Evolutionary conservation across 2,888 invertebrate genomes (phyloP), one percentile per base, ranked within the genome.

Genomic region (Alloscopus bannaensis): DNA sequence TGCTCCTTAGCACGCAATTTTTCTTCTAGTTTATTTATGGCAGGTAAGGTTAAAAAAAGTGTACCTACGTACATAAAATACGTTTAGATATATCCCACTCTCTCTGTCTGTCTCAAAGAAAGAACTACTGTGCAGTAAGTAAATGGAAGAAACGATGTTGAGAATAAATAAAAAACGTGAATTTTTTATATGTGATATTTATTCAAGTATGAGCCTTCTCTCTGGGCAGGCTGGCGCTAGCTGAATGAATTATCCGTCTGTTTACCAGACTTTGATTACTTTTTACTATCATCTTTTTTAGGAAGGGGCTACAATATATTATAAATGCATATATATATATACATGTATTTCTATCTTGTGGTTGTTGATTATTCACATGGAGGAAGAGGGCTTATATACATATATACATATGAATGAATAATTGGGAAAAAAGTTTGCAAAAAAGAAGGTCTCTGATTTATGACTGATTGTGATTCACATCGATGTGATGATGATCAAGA

Each of bases 191-290:
- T 42, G 42, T 8, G 42, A 59, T 71, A 78, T 78, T n/a, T 71
- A 78, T 78, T 71, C 71, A 60, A 64, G 47, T 66, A n/a, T n/a
- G 71, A 78, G 78, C 71, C n/a, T n/a, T n/a, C n/a, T n/a, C n/a
- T n/a, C n/a, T 78, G 78, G 70, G 71, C 78, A 78, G 78, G 64
- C 78, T 78, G 78, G 78, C 78, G 78, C 78, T 78, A 55, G 57
- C 59, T 75, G 66, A 75, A 75, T 75, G 75, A 75, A 75, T 75
- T 68, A 75, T 75, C 75, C 75, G 60, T 75, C 75, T 75, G 68
- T 68, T 73, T 73, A 73, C 64, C 64, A 64, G 36, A 64, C 64
- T 45, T 40, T 42, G 65, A 75, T 75, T 75, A 59, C 66, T 65
- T 73, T 57, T 73, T 73, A 28, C n/a, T 73, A 24, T 57, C 60